phyloP scores from a whole-genome alignment of 2,113 vertebrate genomes.

The Anoura caudifer region DNA sequence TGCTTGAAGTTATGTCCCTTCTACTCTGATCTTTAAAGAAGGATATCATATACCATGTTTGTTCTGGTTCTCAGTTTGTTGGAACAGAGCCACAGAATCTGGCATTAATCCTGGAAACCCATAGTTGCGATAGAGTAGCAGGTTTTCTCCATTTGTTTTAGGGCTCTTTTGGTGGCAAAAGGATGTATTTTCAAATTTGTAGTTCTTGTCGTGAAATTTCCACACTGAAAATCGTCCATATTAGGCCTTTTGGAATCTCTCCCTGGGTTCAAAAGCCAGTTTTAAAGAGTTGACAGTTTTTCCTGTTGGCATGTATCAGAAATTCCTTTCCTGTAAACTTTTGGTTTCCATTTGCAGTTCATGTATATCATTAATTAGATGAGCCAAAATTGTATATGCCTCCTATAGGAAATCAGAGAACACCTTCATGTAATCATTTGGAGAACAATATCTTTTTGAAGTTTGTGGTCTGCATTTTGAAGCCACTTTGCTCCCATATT shows the following conservation, averaged over 20 bases:
- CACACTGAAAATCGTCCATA: neutral
- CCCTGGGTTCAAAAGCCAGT: neutral
- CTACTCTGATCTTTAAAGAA: neutral
- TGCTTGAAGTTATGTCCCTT: neutral
- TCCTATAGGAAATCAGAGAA: neutral
- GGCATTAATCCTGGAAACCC: neutral
- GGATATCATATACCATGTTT: too few species aligned
- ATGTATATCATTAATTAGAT: neutral
- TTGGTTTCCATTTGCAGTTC: neutral
- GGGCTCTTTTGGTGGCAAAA: neutral
- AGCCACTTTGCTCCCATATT: neutral
- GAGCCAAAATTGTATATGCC: neutral
- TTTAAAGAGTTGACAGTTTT: neutral
- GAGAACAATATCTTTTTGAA: conserved; percentile 21
- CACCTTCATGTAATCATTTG: neutral
- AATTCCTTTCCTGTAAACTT: neutral
- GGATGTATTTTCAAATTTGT: neutral
- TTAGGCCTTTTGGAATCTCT: neutral
- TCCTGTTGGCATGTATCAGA: neutral
- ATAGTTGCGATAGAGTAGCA: neutral
- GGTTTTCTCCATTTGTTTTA: neutral
- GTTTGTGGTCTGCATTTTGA: neutral
- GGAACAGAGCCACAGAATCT: neutral
- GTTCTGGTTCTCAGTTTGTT: neutral
- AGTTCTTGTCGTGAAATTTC: neutral